phyloP scores from a whole-genome alignment of 1,140 invertebrate genomes.

The Ericerus pela region DNA sequence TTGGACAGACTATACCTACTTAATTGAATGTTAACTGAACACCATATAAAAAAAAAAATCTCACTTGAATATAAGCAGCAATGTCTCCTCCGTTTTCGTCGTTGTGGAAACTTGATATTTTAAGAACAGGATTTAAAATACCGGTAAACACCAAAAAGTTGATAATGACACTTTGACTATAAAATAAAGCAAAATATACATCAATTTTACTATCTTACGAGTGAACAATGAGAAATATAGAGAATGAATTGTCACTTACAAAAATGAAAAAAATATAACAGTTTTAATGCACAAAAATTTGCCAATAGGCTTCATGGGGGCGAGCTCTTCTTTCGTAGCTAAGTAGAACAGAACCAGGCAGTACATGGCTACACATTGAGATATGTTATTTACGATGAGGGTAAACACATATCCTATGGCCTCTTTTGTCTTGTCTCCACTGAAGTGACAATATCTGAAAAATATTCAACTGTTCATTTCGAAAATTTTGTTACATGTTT shows the following conservation, averaged over 20 bases:
- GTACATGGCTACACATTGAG: slow-evolving; percentile 93
- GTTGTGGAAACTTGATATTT: slow-evolving; percentile 32
- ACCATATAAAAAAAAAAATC: too few relatives aligned
- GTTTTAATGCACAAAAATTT: slow-evolving; percentile 98
- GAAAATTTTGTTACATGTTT: too few relatives aligned
- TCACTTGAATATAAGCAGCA: not conserved
- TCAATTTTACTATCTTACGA: slow-evolving; percentile 5
- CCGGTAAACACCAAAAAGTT: slow-evolving; percentile 66
- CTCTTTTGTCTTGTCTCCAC: not conserved
- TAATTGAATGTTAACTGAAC: too few relatives aligned
- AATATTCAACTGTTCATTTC: not conserved
- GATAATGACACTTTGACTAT: slow-evolving; percentile 80
- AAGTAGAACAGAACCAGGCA: slow-evolving; percentile 86
- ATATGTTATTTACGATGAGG: slow-evolving; percentile 89
- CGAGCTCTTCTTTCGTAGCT: slow-evolving; percentile 69
- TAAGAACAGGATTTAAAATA: slow-evolving; percentile 54
- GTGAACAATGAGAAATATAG: too few relatives aligned
- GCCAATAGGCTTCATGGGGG: slow-evolving; percentile 81
- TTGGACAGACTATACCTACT: too few relatives aligned
- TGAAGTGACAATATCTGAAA: not conserved
- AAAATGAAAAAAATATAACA: slow-evolving; percentile 95
- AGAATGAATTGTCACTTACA: slow-evolving; percentile 49
- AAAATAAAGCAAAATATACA: slow-evolving; percentile 31
- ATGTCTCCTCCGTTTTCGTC: slow-evolving; percentile 41
- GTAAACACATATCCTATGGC: slow-evolving; percentile 34